These are phyloP conservation scores for Galeopsomyia nigrocyanea DNA, from an alignment of 2,888 invertebrate genomes.

Conservation along the genomic window DNA sequence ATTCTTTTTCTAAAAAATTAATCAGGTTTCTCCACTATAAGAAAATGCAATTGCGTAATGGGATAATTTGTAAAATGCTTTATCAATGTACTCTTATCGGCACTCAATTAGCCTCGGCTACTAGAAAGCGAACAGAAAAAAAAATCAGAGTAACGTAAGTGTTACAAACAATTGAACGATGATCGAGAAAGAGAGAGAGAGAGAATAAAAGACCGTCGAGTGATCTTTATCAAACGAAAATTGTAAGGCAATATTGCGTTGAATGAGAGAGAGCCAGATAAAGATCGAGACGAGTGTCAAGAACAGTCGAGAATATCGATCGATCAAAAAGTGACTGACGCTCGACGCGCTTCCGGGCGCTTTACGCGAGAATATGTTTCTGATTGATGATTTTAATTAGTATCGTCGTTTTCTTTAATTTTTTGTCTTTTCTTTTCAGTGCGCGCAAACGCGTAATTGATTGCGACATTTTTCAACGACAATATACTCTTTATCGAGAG, in stretches of 20 bases:
- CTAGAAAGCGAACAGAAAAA: too few species aligned
- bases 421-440: too few species aligned
- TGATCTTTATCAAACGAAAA: too few species aligned
- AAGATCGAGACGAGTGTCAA: constrained; percentile 13
- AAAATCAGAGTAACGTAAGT: too few species aligned
- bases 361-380: background rate
- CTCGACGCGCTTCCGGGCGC: constrained; percentile 17
- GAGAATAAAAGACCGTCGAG: too few species aligned
- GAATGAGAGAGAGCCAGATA: constrained; percentile 8
- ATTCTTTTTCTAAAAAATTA: background rate
- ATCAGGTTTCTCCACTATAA: background rate
- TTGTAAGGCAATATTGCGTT: background rate
- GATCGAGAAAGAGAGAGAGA: too few species aligned
- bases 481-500: background rate
- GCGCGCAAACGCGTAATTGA: constrained; percentile 2
- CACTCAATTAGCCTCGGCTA: too few species aligned
- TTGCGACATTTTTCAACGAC: constrained; percentile 1
- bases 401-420: background rate
- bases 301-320: constrained; percentile 19
- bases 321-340: constrained; percentile 17
- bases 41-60: constrained; percentile 5
- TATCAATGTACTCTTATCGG: too few species aligned
- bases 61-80: constrained; percentile 3
- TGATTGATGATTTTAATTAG: constrained; percentile 25
- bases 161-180: too few species aligned